Conservation (phyloP, 2,113 vertebrate species). For the Sialia sialis region DNA sequence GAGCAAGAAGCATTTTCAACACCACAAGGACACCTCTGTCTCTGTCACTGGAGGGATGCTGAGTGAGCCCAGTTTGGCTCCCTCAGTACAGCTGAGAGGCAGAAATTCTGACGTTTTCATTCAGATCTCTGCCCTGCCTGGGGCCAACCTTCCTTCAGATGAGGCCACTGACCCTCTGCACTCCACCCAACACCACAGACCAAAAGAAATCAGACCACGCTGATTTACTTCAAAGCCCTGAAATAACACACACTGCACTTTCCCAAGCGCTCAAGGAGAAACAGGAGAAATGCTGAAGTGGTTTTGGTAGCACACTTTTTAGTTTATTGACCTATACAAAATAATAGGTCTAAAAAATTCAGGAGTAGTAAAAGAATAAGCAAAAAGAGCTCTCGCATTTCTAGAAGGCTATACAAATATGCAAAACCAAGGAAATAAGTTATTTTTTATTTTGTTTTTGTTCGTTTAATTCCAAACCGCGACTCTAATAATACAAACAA, state of each 20-base stretch:
- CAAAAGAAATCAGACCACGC: background rate
- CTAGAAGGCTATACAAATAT: constrained; percentile 80
- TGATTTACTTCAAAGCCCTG: background rate
- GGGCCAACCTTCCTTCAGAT: background rate
- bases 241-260: background rate
- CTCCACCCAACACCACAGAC: background rate
- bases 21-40: background rate
- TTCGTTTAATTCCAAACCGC: constrained; percentile 56
- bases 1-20: background rate
- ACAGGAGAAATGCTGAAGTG: constrained; percentile 12
- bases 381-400: constrained; percentile 67
- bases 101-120: background rate
- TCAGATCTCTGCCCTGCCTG: background rate
- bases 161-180: background rate
- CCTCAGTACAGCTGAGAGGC: background rate
- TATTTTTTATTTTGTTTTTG: constrained; percentile 55
- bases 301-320: constrained; percentile 69
- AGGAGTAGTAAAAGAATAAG: constrained; percentile 78
- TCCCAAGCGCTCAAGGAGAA: background rate
- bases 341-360: constrained; percentile 77
- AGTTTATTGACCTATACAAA: constrained; percentile 82
- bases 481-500: constrained; percentile 87
- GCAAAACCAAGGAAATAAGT: constrained; percentile 77
- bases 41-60: background rate
- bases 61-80: background rate